Conservation (phyloP, 2,797 vertebrate genomes). For the Platalea minor region DNA sequence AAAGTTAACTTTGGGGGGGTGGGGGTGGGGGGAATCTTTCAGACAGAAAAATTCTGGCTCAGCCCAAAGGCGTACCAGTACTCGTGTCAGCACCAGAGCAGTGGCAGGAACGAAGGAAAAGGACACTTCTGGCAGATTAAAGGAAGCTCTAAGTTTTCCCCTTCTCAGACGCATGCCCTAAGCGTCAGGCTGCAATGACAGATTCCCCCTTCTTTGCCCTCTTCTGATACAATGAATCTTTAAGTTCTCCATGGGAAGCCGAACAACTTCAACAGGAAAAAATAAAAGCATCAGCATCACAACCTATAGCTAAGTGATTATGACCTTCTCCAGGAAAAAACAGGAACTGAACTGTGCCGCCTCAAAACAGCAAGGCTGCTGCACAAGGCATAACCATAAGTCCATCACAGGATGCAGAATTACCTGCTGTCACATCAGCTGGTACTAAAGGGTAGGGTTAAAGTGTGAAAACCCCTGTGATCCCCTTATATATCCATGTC, state of each 20-base stretch:
- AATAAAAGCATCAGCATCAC: slow-evolving; percentile 14
- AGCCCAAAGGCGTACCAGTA: not conserved
- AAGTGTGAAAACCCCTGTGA: not conserved
- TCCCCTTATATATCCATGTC: not conserved
- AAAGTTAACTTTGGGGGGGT: not conserved
- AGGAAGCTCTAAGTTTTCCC: not conserved
- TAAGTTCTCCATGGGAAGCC: not conserved
- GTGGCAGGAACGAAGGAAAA: not conserved
- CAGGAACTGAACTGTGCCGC: not conserved
- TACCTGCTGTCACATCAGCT: slow-evolving; percentile 28
- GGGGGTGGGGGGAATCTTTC: not conserved
- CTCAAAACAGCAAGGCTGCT: slow-evolving; percentile 18
- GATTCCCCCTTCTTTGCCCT: not conserved
- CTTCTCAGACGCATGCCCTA: not conserved
- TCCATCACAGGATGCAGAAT: slow-evolving; percentile 18
- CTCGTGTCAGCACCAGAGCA: not conserved
- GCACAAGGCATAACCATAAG: not conserved
- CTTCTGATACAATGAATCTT: not conserved
- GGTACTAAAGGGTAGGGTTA: slow-evolving; percentile 29
- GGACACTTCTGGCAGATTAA: not conserved
- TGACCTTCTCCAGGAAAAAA: slow-evolving; percentile 21
- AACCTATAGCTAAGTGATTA: slow-evolving; percentile 9
- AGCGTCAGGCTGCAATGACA: not conserved
- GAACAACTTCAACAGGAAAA: not conserved
- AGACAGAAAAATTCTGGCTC: not conserved